Percentiles rank a stretch among this genome's conserved stretches.
phyloP scores from a whole-genome alignment of 2,113 vertebrate genomes.

The Saguinus midas region DNA sequence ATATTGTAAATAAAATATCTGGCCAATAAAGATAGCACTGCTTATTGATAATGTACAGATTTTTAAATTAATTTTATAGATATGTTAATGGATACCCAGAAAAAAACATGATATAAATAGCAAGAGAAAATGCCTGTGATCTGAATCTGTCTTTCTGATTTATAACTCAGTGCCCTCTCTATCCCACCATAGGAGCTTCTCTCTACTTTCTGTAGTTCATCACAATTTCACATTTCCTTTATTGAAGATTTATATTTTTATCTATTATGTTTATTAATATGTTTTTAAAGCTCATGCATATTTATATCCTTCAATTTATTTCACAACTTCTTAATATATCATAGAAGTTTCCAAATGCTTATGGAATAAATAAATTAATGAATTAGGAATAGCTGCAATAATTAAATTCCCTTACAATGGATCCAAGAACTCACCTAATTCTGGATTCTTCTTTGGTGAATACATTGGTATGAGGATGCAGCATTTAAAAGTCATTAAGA shows the following conservation, averaged over 20 bases:
- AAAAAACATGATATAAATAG: neutral
- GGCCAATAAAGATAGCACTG: neutral
- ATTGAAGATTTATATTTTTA: neutral
- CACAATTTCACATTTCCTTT: neutral
- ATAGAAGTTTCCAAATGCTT: neutral
- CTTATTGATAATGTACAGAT: neutral
- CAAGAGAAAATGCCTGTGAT: neutral
- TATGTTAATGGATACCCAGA: neutral
- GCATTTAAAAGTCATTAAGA: conserved; percentile 26
- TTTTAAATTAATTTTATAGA: neutral
- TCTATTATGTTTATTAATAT: neutral
- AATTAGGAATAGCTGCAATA: neutral
- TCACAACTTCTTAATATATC: neutral
- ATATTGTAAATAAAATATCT: neutral
- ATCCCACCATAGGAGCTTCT: neutral
- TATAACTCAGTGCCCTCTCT: neutral
- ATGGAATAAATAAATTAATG: conserved; percentile 18
- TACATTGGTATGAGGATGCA: neutral
- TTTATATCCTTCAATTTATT: neutral
- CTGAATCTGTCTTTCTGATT: neutral
- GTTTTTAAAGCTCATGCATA: neutral
- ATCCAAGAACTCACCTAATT: neutral
- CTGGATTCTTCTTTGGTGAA: neutral
- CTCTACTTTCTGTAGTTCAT: neutral
- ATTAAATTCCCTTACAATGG: neutral